These are phyloP conservation scores for Lordiphosa fenestrarum DNA, from an alignment of 2,888 invertebrate genomes.

Conservation along the genomic window DNA sequence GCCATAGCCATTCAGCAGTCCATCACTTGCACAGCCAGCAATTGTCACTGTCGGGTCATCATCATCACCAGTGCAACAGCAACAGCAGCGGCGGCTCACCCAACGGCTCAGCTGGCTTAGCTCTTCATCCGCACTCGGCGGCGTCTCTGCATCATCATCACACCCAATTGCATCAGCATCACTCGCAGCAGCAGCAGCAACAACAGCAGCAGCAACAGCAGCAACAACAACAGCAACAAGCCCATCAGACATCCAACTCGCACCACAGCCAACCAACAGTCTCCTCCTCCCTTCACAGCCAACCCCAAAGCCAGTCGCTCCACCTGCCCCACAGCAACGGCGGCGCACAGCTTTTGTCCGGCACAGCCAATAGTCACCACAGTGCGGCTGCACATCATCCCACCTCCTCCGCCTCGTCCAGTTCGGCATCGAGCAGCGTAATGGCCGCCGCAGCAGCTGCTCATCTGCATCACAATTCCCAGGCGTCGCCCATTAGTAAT, in stretches of 20 bases:
- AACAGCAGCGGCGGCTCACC: slow-evolving; percentile 64
- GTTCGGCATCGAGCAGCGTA: slow-evolving; percentile 66
- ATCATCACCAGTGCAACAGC: slow-evolving; percentile 72
- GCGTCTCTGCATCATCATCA: slow-evolving; percentile 54
- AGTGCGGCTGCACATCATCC: slow-evolving; percentile 53
- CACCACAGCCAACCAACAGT: slow-evolving; percentile 49
- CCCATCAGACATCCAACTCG: slow-evolving; percentile 24
- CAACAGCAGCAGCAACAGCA: slow-evolving; percentile 36
- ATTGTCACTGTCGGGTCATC: slow-evolving; percentile 65
- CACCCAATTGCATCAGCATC: slow-evolving; percentile 49
- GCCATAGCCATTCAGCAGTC: slow-evolving; percentile 39
- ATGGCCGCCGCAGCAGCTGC: slow-evolving; percentile 77
- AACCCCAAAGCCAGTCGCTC: slow-evolving; percentile 42
- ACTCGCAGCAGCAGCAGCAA: slow-evolving; percentile 58
- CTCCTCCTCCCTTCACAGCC: slow-evolving; percentile 44
- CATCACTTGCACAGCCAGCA: slow-evolving; percentile 75
- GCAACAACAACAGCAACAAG: slow-evolving; percentile 46
- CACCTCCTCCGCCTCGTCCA: slow-evolving; percentile 65
- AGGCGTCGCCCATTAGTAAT: slow-evolving; percentile 79
- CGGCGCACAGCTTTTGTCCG: slow-evolving; percentile 44
- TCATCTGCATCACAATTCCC: slow-evolving; percentile 77
- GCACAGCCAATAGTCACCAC: slow-evolving; percentile 46
- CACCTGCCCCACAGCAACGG: slow-evolving; percentile 66
- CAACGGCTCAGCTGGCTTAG: slow-evolving; percentile 50
- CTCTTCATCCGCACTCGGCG: slow-evolving; percentile 57